Evolutionary conservation across 2,888 invertebrate genomes (phyloP).

Genomic region (Anorthoa munda): DNA sequence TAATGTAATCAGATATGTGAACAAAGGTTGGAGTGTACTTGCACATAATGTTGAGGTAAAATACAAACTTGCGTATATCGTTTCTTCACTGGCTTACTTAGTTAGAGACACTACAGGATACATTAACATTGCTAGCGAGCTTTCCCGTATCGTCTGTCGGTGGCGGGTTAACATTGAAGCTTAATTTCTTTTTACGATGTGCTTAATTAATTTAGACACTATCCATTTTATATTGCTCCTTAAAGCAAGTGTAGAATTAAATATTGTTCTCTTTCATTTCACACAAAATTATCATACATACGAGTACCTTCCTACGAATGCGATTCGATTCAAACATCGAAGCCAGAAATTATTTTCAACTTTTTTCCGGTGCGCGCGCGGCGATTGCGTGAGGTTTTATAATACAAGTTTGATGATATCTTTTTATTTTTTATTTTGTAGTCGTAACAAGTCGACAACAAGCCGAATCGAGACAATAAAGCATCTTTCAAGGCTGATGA

Average conservation of each 20-base stretch:
- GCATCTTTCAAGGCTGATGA: slow-evolving; percentile 88
- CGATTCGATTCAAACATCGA: slow-evolving; percentile 70
- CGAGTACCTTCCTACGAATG: slow-evolving; percentile 28
- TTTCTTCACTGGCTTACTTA: slow-evolving; percentile 53
- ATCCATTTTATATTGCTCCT: neutral
- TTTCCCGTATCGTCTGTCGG: slow-evolving; percentile 40
- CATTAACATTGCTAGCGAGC: slow-evolving; percentile 49
- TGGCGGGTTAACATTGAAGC: slow-evolving; percentile 17
- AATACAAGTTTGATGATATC: slow-evolving; percentile 86
- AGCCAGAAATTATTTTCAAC: slow-evolving; percentile 77
- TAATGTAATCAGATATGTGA: slow-evolving; percentile 70
- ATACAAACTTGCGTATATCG: slow-evolving; percentile 61
- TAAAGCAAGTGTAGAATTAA: slow-evolving; percentile 14
- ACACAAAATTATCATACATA: neutral
- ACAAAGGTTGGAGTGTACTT: slow-evolving; percentile 64
- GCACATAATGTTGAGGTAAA: slow-evolving; percentile 64
- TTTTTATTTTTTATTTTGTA: slow-evolving; percentile 83
- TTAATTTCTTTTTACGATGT: slow-evolving; percentile 33
- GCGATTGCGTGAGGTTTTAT: slow-evolving; percentile 85
- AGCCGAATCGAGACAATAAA: slow-evolving; percentile 89
- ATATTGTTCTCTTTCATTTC: neutral
- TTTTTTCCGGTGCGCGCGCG: slow-evolving; percentile 74
- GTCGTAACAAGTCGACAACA: slow-evolving; percentile 89
- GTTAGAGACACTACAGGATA: slow-evolving; percentile 56
- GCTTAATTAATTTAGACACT: slow-evolving; percentile 25